phyloP scores from a whole-genome alignment of 2,888 invertebrate species.

The Troilus luridus region DNA sequence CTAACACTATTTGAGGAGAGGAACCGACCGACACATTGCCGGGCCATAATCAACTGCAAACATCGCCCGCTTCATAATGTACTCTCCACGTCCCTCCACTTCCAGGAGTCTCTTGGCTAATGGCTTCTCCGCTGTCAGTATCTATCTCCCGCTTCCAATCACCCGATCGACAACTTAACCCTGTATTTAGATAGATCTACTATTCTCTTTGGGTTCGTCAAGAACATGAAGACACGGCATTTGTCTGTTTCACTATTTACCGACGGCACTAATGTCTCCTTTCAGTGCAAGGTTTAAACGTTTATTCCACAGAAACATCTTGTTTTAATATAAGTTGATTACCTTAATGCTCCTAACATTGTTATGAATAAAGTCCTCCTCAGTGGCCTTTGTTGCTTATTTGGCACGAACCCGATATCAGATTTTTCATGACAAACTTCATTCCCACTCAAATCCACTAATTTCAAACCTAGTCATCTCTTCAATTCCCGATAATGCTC shows the following conservation, averaged over 20 bases:
- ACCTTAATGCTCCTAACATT: too few relatives aligned
- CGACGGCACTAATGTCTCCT: too few relatives aligned
- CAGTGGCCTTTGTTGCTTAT: too few relatives aligned
- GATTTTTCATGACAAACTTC: too few relatives aligned
- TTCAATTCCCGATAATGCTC: too few relatives aligned
- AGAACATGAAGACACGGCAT: background rate
- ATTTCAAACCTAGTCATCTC: too few relatives aligned
- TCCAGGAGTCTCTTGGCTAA: background rate
- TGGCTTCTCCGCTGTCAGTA: background rate
- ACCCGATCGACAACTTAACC: background rate
- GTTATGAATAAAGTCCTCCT: too few relatives aligned
- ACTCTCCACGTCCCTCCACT: background rate
- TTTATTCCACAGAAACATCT: too few relatives aligned
- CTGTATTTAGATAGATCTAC: background rate
- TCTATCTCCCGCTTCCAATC: background rate
- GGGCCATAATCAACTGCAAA: constrained; percentile 19
- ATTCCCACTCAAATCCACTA: too few relatives aligned
- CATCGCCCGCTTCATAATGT: background rate
- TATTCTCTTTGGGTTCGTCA: background rate
- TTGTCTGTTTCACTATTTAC: background rate
- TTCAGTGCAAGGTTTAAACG: too few relatives aligned
- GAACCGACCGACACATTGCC: background rate
- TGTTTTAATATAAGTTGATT: too few relatives aligned
- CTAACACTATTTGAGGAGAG: constrained; percentile 21
- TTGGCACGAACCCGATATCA: too few relatives aligned